Evolutionary conservation across 2,113 vertebrate species (phyloP).

Genomic region (Burhinus oedicnemus): DNA sequence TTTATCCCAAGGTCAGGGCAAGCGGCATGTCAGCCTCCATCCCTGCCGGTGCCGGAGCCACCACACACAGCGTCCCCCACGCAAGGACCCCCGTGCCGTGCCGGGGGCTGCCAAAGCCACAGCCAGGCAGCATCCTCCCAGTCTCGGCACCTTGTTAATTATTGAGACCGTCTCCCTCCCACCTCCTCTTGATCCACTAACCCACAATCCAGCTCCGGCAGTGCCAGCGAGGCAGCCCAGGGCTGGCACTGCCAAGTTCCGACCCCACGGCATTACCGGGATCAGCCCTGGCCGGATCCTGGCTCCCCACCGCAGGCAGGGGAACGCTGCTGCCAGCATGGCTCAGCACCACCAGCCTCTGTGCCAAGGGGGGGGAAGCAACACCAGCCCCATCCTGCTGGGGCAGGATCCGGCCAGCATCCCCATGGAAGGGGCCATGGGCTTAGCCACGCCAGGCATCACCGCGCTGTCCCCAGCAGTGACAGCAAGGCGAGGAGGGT

Average conservation of each 20-base stretch:
- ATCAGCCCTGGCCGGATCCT: background rate
- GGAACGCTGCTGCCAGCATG: accelerated
- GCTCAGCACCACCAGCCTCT: background rate
- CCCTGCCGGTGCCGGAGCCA: accelerated
- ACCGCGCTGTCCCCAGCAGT: accelerated
- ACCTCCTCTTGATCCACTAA: background rate
- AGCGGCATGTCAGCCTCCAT: accelerated
- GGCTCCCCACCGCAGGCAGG: background rate
- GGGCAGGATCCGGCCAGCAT: background rate
- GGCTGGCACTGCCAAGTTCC: background rate
- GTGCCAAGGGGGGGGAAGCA: background rate
- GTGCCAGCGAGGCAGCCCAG: accelerated
- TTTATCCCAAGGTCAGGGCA: background rate
- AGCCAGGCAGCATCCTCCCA: background rate
- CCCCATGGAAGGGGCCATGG: accelerated
- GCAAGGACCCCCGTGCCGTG: accelerated
- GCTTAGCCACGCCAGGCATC: accelerated
- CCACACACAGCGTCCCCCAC: accelerated
- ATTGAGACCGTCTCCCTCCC: accelerated
- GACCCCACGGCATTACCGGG: accelerated
- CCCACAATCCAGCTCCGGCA: background rate
- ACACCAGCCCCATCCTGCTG: background rate
- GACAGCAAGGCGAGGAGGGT: background rate
- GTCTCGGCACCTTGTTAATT: background rate
- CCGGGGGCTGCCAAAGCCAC: background rate